Base-by-base conservation (phyloP, 2,888 invertebrate species). In the Microctonus aethiopoides region DNA sequence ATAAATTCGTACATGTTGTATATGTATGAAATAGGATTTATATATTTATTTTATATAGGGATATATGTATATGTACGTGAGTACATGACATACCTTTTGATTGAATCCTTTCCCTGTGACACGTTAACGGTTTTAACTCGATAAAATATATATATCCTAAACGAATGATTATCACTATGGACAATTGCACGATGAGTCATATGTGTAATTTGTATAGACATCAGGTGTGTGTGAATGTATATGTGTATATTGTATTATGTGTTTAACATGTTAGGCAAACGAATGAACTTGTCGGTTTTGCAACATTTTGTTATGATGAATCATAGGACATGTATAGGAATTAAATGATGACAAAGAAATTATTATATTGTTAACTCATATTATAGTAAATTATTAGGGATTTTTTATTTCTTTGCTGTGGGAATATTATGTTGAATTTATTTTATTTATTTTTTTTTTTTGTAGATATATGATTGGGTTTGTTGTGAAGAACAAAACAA, bases 141-240 rank as follows among this genome's bases (percentile, higher is more conserved):
- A 46, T 7, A 4, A 16, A 46, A 46, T 62, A 46, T 39, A 62
- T 26, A 46, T 39, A 62, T 26, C 51, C 26, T 26, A 62, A 62
- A 62, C 22, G 46, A 51, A 51, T 34, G 59, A 62, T 62, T 62
- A 62, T 26, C 62, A 62, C 20, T 62, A 9, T 62, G 29, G 39
- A 46, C 62, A 62, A 62, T 62, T 41, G 46, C 16, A 46, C 20
- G 46, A 62, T 62, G 62, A 62, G 4, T 62, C 62, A 62, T 24
- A 46, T 24, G 5, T 16, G 46, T 16, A 16, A 9, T 46, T 16
- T 54, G 1, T 24, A 22, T 52, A 20, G 24, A 20, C 51, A 24
- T 52, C 51, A 52, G 10, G 54, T 54, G 54, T 54, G 13, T 16
- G 52, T 51, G 34, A 34, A 52, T 52, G 29, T 52, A 26, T 13